phyloP scores from a whole-genome alignment of 2,797 vertebrate species.

The Sebastes baramenuke region DNA sequence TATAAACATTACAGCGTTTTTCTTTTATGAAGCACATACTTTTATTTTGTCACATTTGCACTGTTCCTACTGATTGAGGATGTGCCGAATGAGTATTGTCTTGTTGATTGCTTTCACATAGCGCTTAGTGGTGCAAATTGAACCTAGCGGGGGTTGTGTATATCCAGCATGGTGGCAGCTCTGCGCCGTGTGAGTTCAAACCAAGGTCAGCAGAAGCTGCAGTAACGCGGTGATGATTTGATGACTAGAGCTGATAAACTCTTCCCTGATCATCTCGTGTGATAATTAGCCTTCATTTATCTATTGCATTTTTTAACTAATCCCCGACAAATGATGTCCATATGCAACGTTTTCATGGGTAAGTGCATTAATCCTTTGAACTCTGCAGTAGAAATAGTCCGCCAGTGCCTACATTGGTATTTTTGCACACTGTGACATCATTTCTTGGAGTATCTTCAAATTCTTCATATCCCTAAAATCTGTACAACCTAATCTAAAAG shows the following conservation, averaged over 20 bases:
- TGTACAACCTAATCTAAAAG: no score
- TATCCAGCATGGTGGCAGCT: conserved; percentile 8
- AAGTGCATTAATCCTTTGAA: background rate
- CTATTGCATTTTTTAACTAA: background rate
- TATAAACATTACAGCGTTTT: background rate
- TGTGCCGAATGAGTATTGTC: background rate
- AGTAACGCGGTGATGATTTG: background rate
- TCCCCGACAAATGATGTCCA: background rate
- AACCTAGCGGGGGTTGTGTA: conserved; percentile 9
- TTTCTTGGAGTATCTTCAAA: no score
- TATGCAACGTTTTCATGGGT: background rate
- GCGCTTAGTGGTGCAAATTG: conserved; percentile 35
- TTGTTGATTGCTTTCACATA: conserved; percentile 33
- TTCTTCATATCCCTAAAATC: no score
- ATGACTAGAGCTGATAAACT: background rate
- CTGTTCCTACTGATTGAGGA: background rate
- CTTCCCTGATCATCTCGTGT: background rate
- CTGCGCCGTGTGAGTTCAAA: conserved; percentile 38
- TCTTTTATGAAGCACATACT: background rate
- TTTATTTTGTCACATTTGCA: background rate
- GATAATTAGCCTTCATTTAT: background rate
- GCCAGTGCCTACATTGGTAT: no score
- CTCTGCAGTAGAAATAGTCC: no score
- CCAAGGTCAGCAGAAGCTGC: conserved; percentile 15
- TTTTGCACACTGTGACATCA: accelerated